These are phyloP conservation scores for Lagopus leucura DNA, from an alignment of 2,113 vertebrate genomes.

Conservation along the genomic window DNA sequence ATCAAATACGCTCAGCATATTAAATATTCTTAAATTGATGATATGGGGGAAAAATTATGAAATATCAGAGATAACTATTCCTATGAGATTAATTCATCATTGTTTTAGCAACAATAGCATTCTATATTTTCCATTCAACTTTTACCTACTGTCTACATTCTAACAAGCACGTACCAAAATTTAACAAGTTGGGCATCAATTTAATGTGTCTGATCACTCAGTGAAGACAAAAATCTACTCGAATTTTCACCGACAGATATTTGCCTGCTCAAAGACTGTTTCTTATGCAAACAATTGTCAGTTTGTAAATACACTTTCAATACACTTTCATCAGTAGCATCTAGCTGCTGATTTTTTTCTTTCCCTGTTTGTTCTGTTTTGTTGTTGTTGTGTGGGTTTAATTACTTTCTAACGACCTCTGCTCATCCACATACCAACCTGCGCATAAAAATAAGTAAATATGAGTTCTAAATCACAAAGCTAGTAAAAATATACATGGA, in stretches of 20 bases:
- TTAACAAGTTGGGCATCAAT: conserved; percentile 12
- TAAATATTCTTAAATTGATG: conserved; percentile 81
- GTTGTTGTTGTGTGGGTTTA: not conserved
- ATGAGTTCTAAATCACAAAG: not conserved
- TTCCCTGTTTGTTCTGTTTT: not conserved
- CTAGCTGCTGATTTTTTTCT: not conserved
- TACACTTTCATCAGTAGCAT: not conserved
- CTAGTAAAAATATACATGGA: not conserved
- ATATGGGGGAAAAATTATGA: conserved; percentile 73
- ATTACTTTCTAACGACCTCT: not conserved
- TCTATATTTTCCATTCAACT: not conserved
- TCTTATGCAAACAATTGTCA: not conserved
- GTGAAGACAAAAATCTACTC: not conserved
- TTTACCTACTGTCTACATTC: not conserved
- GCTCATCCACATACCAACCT: not conserved
- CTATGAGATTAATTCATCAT: conserved; percentile 56
- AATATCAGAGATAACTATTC: conserved; percentile 63
- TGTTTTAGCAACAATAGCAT: conserved; percentile 37
- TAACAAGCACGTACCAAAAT: not conserved
- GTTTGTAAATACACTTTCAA: not conserved
- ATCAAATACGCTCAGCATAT: conserved; percentile 74
- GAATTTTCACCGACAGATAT: not conserved
- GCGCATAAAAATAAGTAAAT: not conserved
- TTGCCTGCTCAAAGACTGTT: not conserved
- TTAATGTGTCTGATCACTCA: not conserved